phyloP scores from a whole-genome alignment of 2,888 invertebrate genomes.

The Heliconius ismenius region DNA sequence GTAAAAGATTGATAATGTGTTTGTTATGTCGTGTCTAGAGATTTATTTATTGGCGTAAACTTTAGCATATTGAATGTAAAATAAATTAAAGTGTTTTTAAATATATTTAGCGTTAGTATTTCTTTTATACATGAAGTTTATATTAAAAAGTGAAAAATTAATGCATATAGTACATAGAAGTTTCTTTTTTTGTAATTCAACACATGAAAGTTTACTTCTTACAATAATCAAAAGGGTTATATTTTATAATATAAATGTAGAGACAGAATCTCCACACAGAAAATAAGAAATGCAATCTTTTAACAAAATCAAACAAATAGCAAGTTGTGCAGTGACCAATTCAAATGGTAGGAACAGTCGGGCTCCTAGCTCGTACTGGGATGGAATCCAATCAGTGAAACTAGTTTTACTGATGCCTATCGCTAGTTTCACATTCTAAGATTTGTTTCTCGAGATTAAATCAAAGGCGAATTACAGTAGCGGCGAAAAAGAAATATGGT shows the following conservation, averaged over 20 bases:
- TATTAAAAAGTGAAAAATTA: neutral
- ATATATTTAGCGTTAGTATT: neutral
- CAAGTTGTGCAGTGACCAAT: constrained; percentile 72
- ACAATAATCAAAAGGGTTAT: constrained; percentile 35
- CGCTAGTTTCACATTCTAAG: constrained; percentile 82
- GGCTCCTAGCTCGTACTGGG: constrained; percentile 53
- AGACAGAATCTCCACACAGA: constrained; percentile 51
- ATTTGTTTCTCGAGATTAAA: constrained; percentile 82
- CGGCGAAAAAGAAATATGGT: constrained; percentile 82
- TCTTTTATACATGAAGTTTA: neutral
- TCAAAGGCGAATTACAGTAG: constrained; percentile 82
- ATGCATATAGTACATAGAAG: neutral
- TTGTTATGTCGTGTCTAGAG: neutral
- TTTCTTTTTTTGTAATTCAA: too few species aligned
- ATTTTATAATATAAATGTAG: constrained; percentile 41
- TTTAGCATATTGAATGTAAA: neutral
- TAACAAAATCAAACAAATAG: constrained; percentile 76
- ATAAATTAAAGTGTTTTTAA: neutral
- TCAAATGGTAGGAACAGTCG: constrained; percentile 69
- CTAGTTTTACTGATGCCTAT: constrained; percentile 80
- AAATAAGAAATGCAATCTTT: constrained; percentile 77
- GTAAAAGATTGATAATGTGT: neutral
- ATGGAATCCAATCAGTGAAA: constrained; percentile 79
- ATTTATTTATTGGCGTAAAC: neutral
- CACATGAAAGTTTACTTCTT: neutral